Evolutionary conservation across 2,888 invertebrate genomes (phyloP), one percentile per base, ranked within the genome.

Genomic region (Cerastis leucographa): DNA sequence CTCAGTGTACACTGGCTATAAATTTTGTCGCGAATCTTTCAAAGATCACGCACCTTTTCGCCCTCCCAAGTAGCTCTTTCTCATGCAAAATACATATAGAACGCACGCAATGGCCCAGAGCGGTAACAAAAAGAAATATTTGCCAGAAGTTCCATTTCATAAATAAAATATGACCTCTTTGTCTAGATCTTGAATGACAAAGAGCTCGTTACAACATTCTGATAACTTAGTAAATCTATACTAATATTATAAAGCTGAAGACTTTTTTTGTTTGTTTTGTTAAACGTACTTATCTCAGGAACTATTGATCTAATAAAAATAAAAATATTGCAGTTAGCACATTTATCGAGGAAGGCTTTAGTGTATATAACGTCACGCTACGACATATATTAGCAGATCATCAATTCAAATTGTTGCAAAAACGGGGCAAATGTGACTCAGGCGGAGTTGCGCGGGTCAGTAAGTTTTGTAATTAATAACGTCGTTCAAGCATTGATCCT

Each of bases 81-180:
- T 85, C 88, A 88, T 88, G 88, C 88, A 88, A 88, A 88, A 85
- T 84, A 88, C 85, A 87, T 88, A 88, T 83, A 84, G 84, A 74
- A 83, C 80, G 70, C 88, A 88, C 88, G 88, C 88, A 88, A 88
- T 71, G 73, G 83, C 71, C 72, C 83, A 56, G 49, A 72, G 78
- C 78, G 62, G 22, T 29, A 59, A 22, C 83, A 67, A 0, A 14
- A 62, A 22, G 25, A 73, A 14, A 17, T 14, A 61, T 17, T 7
- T 51, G 9, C 71, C 71, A 83, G 82, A 69, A 85, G 85, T 61
- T 51, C 4, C 44, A 54, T 11, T 69, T 11, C 25, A 11, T 19
- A 12, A 64, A 40, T 29, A 40, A 2, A 42, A 64, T 14, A 14
- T n/a, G 62, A 64, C 40, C 3, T n/a, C 14, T 42, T 64, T 42